phyloP scores from a whole-genome alignment of 2,113 vertebrate species.

The Eubucco bourcierii region DNA sequence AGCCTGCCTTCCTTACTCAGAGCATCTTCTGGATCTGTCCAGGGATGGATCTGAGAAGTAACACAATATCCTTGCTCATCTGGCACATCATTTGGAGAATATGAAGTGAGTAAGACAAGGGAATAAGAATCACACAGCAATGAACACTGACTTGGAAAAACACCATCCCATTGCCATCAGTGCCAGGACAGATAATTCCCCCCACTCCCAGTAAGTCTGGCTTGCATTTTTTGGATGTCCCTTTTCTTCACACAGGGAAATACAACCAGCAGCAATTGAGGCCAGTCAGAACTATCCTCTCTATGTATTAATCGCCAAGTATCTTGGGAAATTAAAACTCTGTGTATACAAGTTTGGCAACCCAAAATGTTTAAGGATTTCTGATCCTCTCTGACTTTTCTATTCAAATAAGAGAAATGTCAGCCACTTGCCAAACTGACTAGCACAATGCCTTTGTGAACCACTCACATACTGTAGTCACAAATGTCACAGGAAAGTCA shows the following conservation, averaged over 20 bases:
- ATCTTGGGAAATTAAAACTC: neutral
- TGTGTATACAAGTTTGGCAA: neutral
- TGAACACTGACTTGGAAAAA: neutral
- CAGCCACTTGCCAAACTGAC: neutral
- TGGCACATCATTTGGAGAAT: neutral
- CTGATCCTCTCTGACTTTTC: neutral
- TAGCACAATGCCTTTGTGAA: neutral
- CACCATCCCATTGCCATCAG: neutral
- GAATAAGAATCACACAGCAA: neutral
- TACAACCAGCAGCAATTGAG: neutral
- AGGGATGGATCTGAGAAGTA: neutral
- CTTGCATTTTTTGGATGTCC: neutral
- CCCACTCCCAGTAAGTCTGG: neutral
- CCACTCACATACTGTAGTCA: neutral
- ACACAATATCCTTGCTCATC: neutral
- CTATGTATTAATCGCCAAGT: rapidly evolving
- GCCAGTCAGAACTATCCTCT: neutral
- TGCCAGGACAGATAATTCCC: neutral
- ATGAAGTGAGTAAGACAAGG: neutral
- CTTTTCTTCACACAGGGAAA: neutral
- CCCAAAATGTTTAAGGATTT: neutral
- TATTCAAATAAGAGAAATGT: neutral
- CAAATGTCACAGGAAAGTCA: neutral
- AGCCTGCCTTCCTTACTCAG: neutral
- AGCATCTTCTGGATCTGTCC: neutral